Base-by-base conservation (phyloP, 1,140 invertebrate genomes). In the Elymnias hypermnestra region DNA sequence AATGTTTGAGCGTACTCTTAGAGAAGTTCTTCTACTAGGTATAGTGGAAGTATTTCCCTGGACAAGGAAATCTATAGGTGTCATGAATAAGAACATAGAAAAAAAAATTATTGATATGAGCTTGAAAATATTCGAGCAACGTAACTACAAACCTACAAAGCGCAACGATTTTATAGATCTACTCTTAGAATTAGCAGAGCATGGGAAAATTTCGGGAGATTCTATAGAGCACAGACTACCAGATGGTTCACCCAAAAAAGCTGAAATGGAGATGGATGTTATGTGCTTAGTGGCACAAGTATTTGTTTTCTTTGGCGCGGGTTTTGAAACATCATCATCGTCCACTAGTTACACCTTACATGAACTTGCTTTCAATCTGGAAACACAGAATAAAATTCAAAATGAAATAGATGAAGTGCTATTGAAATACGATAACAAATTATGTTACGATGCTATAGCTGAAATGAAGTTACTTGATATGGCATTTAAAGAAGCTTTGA, bases 241-340 rank as follows among this genome's bases (percentile, higher is more conserved):
- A 21, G 26, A 57, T 19, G 54, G 54, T 0, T 22, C 35, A 0
- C 40, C 49, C 12, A 41, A 39, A 25, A 9, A 33, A 2, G 26
- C 26, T 1, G 44, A 52, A 31, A 21, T 57, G 14, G 22, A 57
- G 3, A 47, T 53, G 25, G 40, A 39, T 44, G 2, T 17, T 10
- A 23, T 28, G 6, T 25, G 26, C 23, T 10, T 49, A 18, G 18
- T 41, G 8, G 53, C 57, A 5, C 57, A 60, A 14, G 47, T 60
- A n/a, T 60, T 48, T 15, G 42, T 60, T 23, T 60, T 60, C n/a
- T 60, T 60, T 13, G 49, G 35, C 8, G 57, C 53, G 12, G 57
- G 57, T 37, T 60, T 52, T 28, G 53, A 52, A 36, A 60, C 57
- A 1, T 52, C 57, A 2, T 47, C 57, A 0, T 37, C 53, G 14